These are phyloP conservation scores for Sicus ferrugineus DNA, from an alignment of 2,888 invertebrate genomes.

Conservation along the genomic window DNA sequence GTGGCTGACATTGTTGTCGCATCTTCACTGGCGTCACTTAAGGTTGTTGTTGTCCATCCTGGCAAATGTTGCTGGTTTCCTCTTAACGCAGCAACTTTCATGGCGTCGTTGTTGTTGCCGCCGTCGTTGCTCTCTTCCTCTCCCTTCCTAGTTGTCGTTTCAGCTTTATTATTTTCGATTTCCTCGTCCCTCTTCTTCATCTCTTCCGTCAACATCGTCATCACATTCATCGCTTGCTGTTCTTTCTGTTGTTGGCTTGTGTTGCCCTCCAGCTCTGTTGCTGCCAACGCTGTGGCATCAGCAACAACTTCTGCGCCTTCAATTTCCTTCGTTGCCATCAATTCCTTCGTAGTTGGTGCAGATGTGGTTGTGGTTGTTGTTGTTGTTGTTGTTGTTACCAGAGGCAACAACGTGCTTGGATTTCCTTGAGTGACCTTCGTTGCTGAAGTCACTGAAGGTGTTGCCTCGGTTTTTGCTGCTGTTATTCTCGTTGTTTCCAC, in stretches of 20 bases:
- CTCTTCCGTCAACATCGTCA: too few relatives aligned
- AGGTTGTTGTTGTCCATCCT: slow-evolving; percentile 29
- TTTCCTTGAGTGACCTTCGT: neutral
- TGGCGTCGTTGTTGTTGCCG: neutral
- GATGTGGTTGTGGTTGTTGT: slow-evolving; percentile 1
- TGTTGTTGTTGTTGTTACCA: neutral
- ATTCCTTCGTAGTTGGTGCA: neutral
- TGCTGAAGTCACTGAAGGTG: slow-evolving; percentile 9
- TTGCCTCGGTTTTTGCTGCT: slow-evolving; percentile 21
- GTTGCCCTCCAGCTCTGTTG: too few relatives aligned
- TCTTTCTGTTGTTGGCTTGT: too few relatives aligned
- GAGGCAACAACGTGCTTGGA: neutral
- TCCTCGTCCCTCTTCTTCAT: too few relatives aligned
- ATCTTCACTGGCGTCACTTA: neutral
- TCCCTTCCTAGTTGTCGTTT: too few relatives aligned
- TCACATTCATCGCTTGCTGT: too few relatives aligned
- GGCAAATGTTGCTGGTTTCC: slow-evolving; percentile 33
- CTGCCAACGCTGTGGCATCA: neutral
- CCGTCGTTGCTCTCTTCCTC: neutral
- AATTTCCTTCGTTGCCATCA: neutral
- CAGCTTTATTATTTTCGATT: too few relatives aligned
- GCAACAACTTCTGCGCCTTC: neutral
- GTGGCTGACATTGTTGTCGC: slow-evolving; percentile 2
- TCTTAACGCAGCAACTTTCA: neutral
- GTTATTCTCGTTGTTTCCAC: slow-evolving; percentile 22